Evolutionary conservation across 2,797 vertebrate genomes (phyloP), one percentile per base, ranked within the genome.

Genomic region (Euthynnus affinis): DNA sequence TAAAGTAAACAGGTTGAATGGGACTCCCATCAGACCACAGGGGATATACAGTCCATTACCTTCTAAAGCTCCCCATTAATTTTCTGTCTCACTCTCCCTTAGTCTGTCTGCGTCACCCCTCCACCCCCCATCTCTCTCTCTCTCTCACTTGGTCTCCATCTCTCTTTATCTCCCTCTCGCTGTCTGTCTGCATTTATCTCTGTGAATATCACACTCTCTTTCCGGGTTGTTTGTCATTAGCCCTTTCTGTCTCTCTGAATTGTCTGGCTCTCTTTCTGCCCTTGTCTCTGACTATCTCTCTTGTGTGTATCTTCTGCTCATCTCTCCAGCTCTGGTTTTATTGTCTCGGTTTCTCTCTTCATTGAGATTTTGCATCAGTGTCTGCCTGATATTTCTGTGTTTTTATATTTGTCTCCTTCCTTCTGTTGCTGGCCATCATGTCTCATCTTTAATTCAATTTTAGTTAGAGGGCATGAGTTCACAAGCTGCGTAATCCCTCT

Each of bases 41-140:
- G 91, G 88, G 87, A 93, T 85, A 84, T 74, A 86, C 87, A 90
- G 88, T 90, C 90, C 92, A 94, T 94, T 93, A 93, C 87, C 87
- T 89, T 49, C 88, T 80, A 87, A 93, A 88, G 83, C 81, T 83
- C 42, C 80, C 84, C 85, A 91, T 92, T 91, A 89, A 87, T 82
- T 77, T 53, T 48, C 84, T 3, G 80, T 88, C 87, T 88, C 82
- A 71, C 64, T 71, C 74, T 69, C 61, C 8, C 49, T 55, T 72
- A 67, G 46, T 17, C 82, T 1, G 74, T 62, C 83, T 83, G 78
- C 29, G 9, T 85, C 76, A 70, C 68, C 22, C 27, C 48, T 0
- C 2, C 40, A 25, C 6, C 4, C 22, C 18, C 6, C 46, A 18
- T 20, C 20, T 29, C 7, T 44, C 65, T 48, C 32, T 42, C 32